Percentiles rank a stretch among this genome's conserved stretches.
Conservation (phyloP, 2,888 invertebrate species). For the Lathronympha strigana region DNA sequence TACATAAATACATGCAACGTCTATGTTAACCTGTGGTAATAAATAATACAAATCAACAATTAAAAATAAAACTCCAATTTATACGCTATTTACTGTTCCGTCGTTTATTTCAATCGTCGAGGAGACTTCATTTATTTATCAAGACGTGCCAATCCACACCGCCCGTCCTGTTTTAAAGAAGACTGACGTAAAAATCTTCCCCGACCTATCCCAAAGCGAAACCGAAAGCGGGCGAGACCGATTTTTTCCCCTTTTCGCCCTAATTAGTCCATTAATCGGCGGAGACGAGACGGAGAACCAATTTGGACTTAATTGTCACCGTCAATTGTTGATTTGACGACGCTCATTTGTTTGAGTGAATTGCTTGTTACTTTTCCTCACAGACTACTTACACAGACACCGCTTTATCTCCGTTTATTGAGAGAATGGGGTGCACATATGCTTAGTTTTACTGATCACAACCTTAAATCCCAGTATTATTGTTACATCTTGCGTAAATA, state of each 20-base stretch:
- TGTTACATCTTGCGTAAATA: no score
- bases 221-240: slow-evolving; percentile 48
- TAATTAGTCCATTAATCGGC: slow-evolving; percentile 78
- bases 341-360: slow-evolving; percentile 14
- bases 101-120: no score
- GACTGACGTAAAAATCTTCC: slow-evolving; percentile 81
- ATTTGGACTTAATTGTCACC: slow-evolving; percentile 26
- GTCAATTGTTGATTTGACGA: slow-evolving; percentile 21
- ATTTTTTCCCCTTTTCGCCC: slow-evolving; percentile 57
- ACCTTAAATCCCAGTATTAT: no score
- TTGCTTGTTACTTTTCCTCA: background rate
- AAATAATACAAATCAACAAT: no score
- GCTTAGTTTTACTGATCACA: no score
- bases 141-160: slow-evolving; percentile 55
- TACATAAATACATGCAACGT: no score
- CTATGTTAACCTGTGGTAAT: no score
- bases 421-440: no score
- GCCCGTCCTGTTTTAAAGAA: slow-evolving; percentile 58
- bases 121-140: background rate
- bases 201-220: slow-evolving; percentile 74
- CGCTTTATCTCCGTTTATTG: no score
- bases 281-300: slow-evolving; percentile 46
- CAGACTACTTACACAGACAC: no score
- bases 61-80: no score
- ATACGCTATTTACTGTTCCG: no score